Conservation (phyloP, 2,888 invertebrate species). For the Actias luna region DNA sequence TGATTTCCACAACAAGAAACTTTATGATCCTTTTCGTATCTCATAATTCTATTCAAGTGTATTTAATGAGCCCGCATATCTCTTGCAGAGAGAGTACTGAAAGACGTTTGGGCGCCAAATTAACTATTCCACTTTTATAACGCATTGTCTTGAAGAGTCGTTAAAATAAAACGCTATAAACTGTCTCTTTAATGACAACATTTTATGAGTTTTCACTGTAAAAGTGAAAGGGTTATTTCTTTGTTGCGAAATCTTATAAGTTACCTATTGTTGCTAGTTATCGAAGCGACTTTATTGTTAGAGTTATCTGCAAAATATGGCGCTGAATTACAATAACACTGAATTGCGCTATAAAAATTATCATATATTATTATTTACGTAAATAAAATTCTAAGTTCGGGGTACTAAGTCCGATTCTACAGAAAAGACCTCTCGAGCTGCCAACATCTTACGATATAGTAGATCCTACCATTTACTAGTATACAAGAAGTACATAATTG, state of each 20-base stretch:
- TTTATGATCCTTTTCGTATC: background rate
- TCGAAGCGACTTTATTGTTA: background rate
- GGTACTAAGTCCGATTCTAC: no score
- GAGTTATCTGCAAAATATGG: background rate
- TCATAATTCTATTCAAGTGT: background rate
- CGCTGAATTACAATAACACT: background rate
- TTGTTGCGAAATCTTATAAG: background rate
- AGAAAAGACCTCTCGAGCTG: no score
- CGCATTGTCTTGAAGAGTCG: constrained; percentile 9
- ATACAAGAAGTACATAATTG: no score
- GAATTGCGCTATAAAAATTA: background rate
- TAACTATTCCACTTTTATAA: constrained; percentile 16
- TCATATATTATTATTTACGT: background rate
- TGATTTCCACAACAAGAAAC: background rate
- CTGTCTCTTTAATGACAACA: constrained; percentile 17
- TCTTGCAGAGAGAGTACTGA: constrained; percentile 13
- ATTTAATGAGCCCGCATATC: constrained; percentile 1
- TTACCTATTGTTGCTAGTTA: background rate
- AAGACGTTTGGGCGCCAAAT: constrained; percentile 17
- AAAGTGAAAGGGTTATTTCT: constrained; percentile 3
- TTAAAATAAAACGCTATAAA: constrained; percentile 15
- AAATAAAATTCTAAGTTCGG: no score
- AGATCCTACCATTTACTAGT: no score
- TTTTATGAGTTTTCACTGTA: constrained; percentile 12
- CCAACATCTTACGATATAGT: no score